A percentile compares a stretch with the other conserved stretches of the same genome.
Conservation (phyloP, 1,140 invertebrate genomes). For the Carposina sasakii region DNA sequence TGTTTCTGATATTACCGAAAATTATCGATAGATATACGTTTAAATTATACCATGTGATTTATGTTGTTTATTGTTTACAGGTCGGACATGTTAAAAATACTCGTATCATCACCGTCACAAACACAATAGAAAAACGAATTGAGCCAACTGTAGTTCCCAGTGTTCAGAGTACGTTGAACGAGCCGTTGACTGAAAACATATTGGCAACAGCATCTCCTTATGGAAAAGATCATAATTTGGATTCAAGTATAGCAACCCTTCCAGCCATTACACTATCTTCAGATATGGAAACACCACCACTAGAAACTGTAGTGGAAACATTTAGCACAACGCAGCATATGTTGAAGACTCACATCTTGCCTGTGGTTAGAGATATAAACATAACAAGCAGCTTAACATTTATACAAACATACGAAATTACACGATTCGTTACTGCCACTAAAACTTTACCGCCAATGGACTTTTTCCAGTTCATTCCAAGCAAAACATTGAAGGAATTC, state of each 20-base stretch:
- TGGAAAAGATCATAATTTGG: constrained; percentile 81
- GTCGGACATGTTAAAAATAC: constrained; percentile 90
- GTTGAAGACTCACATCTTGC: constrained; percentile 89
- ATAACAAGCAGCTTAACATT: constrained; percentile 84
- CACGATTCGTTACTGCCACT: constrained; percentile 87
- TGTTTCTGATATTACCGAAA: too few species aligned
- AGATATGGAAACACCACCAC: constrained; percentile 83
- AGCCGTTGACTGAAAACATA: constrained; percentile 90
- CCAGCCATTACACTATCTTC: constrained; percentile 84
- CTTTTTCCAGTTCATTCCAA: constrained; percentile 88
- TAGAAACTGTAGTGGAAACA: constrained; percentile 91
- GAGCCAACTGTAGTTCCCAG: constrained; percentile 74
- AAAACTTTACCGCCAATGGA: constrained; percentile 91
- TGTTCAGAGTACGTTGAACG: constrained; percentile 75
- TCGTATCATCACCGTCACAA: constrained; percentile 87
- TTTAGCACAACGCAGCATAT: constrained; percentile 91
- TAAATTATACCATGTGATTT: background rate
- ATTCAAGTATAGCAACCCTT: constrained; percentile 85
- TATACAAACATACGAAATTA: constrained; percentile 90
- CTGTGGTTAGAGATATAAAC: constrained; percentile 80
- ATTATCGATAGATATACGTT: too few species aligned
- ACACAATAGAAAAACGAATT: constrained; percentile 84
- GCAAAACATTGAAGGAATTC: constrained; percentile 90
- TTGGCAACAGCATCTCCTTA: constrained; percentile 83
- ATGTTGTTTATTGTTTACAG: constrained; percentile 68